Evolutionary conservation across 2,888 invertebrate genomes (phyloP), one percentile per base, ranked within the genome.

Genomic region (Ypsolopha sequella): DNA sequence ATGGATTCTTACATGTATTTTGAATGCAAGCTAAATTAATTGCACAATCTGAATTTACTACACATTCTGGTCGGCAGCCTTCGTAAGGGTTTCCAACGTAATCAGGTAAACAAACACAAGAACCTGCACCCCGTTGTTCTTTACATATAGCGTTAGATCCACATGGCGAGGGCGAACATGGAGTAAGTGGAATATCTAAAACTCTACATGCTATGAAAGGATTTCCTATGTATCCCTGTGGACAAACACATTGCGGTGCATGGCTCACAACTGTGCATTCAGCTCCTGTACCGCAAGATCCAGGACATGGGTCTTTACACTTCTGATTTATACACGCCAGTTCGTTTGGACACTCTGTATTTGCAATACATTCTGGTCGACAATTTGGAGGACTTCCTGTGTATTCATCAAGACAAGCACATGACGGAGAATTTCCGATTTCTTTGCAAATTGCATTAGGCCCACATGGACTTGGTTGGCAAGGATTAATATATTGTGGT

Each of bases 21-120:
- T 90, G 89, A 46, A 91, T 88, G 60, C 94, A 94, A 2, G 93
- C 93, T 60, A 89, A 88, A 63, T 92, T 91, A 1, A 89, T 88
- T 3, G 90, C 74, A 69, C 93, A 94, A 63, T 93, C 93, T 2
- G 92, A 90, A 73, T 92, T 93, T 6, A 92, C 77, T 0, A 90
- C 80, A 68, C 93, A 93, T 75, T 93, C 93, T 7, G 93, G 93
- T 49, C 92, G 88, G 69, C 93, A 94, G 36, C 91, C 92, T 73
- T 92, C 92, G 60, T 93, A 93, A 41, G 94, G 94, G 73, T 93
- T 92, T 52, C 95, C 95, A 55, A 91, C 87, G 66, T 91, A 89
- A 65, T 91, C 91, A 6, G 90, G 84, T 44, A 90, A 66, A 65
- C 94, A 94, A 48, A 89, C 88, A 63, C 94, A 94, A 41, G 86